Percentiles rank a stretch among this genome's conserved stretches.
Conservation (phyloP, 1,140 invertebrate species). For the Drosophila guanche region DNA sequence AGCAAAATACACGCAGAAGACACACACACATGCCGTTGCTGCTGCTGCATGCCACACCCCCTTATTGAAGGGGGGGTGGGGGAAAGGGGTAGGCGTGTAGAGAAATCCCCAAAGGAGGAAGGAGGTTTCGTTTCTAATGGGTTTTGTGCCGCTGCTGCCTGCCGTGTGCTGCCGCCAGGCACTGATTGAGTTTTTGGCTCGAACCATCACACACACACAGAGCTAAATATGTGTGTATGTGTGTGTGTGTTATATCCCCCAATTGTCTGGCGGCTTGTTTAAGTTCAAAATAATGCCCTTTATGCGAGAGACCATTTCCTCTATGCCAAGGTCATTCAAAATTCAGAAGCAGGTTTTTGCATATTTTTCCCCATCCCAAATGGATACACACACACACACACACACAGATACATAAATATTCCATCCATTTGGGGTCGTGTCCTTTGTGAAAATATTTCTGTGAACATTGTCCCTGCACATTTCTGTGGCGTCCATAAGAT, state of each 20-base stretch:
- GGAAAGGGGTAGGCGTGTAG: no score
- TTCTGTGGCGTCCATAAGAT: slow-evolving; percentile 70
- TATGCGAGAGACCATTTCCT: slow-evolving; percentile 57
- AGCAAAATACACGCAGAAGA: slow-evolving; percentile 80
- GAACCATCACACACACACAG: slow-evolving; percentile 30
- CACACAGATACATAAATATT: slow-evolving; percentile 15
- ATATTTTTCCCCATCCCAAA: slow-evolving; percentile 34
- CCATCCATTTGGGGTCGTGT: slow-evolving; percentile 42
- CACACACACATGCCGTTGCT: slow-evolving; percentile 32
- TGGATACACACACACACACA: slow-evolving; percentile 23
- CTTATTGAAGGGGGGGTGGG: no score
- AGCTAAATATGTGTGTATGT: slow-evolving; percentile 4
- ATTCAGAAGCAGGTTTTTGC: slow-evolving; percentile 75
- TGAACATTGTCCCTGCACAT: slow-evolving; percentile 72
- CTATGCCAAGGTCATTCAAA: slow-evolving; percentile 83
- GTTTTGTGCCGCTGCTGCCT: no score
- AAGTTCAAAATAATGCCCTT: slow-evolving; percentile 78
- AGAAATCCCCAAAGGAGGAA: no score
- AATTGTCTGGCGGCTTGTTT: slow-evolving; percentile 77
- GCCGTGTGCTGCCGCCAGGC: neutral
- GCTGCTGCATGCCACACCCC: no score
- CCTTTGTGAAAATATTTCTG: slow-evolving; percentile 61
- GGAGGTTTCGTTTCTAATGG: no score
- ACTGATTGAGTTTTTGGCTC: slow-evolving; percentile 72
- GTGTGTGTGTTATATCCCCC: slow-evolving; percentile 33